Evolutionary conservation across 2,888 invertebrate species (phyloP), one percentile per base, ranked within the genome.

Genomic region (Drosophila mulleri): DNA sequence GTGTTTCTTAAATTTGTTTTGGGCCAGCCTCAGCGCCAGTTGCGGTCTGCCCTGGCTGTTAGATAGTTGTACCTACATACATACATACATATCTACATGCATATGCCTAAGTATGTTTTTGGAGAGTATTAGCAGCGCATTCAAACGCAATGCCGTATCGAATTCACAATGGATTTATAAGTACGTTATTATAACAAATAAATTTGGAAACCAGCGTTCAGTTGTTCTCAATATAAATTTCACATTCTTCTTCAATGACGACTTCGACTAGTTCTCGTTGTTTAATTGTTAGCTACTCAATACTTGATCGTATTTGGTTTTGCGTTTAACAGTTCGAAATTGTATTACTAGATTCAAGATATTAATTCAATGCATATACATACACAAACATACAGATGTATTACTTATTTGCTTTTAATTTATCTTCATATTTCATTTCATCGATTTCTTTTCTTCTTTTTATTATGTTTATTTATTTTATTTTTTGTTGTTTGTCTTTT

Each of bases 131-230:
- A 23, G 23, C 23, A 45, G 45, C 45, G 74, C 48, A 73, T 66
- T 73, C 53, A 48, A 67, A 45, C 56, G 41, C 60, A 67, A 68
- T 79, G 75, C 62, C 58, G 61, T 75, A 41, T 80, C 77, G 63
- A 85, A 82, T 82, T 82, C 69, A 71, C 70, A 79, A 61, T 77
- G 82, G 56, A 74, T 83, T 67, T 74, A 64, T 75, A 80, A 71
- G 59, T 73, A 72, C 68, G 66, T 41, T 75, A 53, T 76, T 72
- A 64, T 87, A 87, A 82, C 80, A 88, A 82, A 83, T 80, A 80
- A 82, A 78, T 76, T 84, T 88, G 61, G 83, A 87, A 83, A 91
- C 90, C 79, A 90, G 81, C 80, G 74, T 83, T 91, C 77, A 77
- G 76, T 80, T 82, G 60, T 77, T 56, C 74, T 78, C 78, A 74